Conservation (phyloP, 1,140 invertebrate genomes). For the Watersipora subatra region DNA sequence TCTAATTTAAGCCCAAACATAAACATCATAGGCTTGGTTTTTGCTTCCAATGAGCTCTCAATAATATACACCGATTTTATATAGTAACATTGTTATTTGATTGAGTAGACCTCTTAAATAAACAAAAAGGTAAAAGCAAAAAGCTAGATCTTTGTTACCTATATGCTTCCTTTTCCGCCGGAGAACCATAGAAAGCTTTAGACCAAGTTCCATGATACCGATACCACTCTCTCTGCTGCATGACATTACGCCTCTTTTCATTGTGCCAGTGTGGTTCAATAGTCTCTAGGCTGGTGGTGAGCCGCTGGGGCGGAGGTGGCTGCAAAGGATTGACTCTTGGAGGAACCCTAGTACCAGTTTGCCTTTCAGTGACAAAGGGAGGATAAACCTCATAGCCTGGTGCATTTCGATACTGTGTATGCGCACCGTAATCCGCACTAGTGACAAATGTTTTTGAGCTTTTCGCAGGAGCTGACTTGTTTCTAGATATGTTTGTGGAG, state of each 20-base stretch:
- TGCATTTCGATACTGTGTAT: not conserved
- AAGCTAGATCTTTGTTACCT: too few relatives aligned
- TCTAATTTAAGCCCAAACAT: too few relatives aligned
- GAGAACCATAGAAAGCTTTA: slow-evolving; percentile 31
- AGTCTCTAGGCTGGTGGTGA: slow-evolving; percentile 31
- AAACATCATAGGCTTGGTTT: too few relatives aligned
- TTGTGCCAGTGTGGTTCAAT: slow-evolving; percentile 33
- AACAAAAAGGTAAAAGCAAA: too few relatives aligned
- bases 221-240: slow-evolving; percentile 31
- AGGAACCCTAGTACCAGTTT: slow-evolving; percentile 18
- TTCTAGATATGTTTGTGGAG: not conserved
- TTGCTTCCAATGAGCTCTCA: too few relatives aligned
- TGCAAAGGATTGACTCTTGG: slow-evolving; percentile 28
- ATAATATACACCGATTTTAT: too few relatives aligned
- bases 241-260: slow-evolving; percentile 25
- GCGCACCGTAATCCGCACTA: not conserved
- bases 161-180: slow-evolving; percentile 34
- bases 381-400: not conserved
- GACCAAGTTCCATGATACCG: slow-evolving; percentile 35
- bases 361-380: not conserved
- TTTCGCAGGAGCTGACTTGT: not conserved
- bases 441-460: not conserved
- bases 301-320: slow-evolving; percentile 21
- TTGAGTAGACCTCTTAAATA: too few relatives aligned
- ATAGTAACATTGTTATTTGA: too few relatives aligned